Evolutionary conservation across 2,888 invertebrate species (phyloP).

Genomic region (Synergus gifuensis): DNA sequence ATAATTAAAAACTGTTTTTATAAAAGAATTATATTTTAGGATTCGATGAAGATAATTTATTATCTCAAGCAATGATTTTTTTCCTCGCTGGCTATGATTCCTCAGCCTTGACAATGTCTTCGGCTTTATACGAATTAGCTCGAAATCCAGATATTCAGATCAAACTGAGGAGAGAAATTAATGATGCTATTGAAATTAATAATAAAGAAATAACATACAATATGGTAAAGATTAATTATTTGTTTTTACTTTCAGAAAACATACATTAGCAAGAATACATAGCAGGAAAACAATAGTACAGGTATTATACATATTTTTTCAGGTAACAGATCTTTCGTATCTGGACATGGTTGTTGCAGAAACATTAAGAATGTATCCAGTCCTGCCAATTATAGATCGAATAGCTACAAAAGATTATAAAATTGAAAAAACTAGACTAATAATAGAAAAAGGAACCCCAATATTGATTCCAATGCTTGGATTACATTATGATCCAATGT

Average conservation of each 20-base stretch:
- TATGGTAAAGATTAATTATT: conserved; percentile 56
- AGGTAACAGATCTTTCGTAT: conserved; percentile 62
- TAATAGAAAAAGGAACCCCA: conserved; percentile 70
- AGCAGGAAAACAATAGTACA: too few species aligned
- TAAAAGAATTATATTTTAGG: background rate
- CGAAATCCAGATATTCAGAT: conserved; percentile 58
- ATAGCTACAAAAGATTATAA: conserved; percentile 62
- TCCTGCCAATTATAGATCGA: conserved; percentile 68
- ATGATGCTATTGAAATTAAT: conserved; percentile 52
- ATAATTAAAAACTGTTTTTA: background rate
- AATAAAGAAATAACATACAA: conserved; percentile 67
- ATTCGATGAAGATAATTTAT: conserved; percentile 6
- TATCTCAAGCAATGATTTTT: conserved; percentile 27
- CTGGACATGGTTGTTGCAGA: conserved; percentile 72
- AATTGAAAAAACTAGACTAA: conserved; percentile 63
- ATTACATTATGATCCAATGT: conserved; percentile 74
- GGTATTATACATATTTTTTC: background rate
- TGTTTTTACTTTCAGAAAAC: background rate
- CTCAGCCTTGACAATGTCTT: conserved; percentile 26
- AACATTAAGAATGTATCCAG: conserved; percentile 75
- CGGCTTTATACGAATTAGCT: conserved; percentile 32
- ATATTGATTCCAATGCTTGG: conserved; percentile 71
- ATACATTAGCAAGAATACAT: too few species aligned
- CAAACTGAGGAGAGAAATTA: conserved; percentile 63
- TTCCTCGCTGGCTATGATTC: conserved; percentile 33